Base-by-base conservation (phyloP, 2,797 vertebrate species). In the Uromys caudimaculatus region DNA sequence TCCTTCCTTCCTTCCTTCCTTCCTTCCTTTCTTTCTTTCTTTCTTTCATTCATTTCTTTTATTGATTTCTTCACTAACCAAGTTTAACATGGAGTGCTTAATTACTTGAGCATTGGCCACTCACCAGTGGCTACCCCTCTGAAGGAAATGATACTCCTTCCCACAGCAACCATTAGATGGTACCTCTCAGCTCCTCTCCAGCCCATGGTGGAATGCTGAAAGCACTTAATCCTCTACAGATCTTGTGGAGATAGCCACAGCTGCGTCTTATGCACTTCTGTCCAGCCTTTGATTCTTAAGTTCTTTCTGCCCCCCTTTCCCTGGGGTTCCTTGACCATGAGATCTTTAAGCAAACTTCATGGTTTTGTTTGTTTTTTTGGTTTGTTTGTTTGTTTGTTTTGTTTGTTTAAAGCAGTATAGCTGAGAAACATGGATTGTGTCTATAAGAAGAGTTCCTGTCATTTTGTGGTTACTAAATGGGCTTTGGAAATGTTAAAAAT, bases 341-440 rank as follows among this genome's bases (percentile, higher is more conserved):
- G 41, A 35, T 64, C 41, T 54, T 95, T 85, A 73, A 69, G 52
- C 56, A 94, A 95, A 77, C 77, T 29, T 94, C 50, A 77, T 67
- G 38, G 17, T 13, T 27, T 73, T 17, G 35, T 73, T 73, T 14
- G 38, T n/a, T 89, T 50, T 73, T 3, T 96, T 58, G 19, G 19
- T 35, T 67, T 67, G 5, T 35, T 14, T 67, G 11, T 64, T 64
- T 64, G 3, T 54, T 16, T 54, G 52, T 54, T 54, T 12, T 54
- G 54, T 35, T 67, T 67, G 13, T 67, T 67, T 67, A 67, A 93
- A 90, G 32, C 41, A 85, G 23, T n/a, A 41, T 11, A 64, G 35
- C 52, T 83, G 50, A 47, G 21, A 17, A 91, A 79, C 11, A 62
- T 82, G 41, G 21, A 32, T 41, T 62, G 0, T 94, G 2, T 89